Evolutionary conservation across 64 coral and sea anemone genomes (phyloP).

Genomic region (Acropora yongei): DNA sequence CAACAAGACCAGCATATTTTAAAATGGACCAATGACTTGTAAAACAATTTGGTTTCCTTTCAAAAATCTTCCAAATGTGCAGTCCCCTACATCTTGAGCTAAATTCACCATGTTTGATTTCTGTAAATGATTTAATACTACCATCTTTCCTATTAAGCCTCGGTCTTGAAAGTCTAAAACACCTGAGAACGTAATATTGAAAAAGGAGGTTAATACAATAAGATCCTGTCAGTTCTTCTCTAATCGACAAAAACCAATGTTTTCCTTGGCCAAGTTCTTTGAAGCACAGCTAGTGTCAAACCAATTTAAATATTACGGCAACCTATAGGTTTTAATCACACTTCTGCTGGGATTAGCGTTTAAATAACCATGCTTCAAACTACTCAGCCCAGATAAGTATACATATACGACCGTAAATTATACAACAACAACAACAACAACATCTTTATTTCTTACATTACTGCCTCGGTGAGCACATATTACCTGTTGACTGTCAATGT

Average conservation of each 20-base stretch:
- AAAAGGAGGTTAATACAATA: background rate
- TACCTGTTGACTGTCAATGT: no score
- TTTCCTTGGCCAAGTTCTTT: no score
- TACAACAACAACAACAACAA: no score
- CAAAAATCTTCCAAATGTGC: constrained; percentile 17
- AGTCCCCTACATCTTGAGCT: background rate
- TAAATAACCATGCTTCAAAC: no score
- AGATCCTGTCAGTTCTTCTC: background rate
- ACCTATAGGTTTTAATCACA: no score
- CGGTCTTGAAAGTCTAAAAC: background rate
- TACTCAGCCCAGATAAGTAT: no score
- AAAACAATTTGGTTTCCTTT: constrained; percentile 21
- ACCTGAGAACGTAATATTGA: background rate
- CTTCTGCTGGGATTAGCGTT: no score
- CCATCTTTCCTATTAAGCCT: background rate
- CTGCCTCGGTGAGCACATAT: no score
- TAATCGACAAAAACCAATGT: background rate
- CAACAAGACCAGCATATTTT: constrained; percentile 33
- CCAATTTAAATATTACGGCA: no score
- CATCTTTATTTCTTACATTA: no score
- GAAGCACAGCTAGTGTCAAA: no score
- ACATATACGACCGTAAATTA: no score
- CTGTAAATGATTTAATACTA: background rate
- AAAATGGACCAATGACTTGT: background rate
- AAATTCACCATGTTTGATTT: background rate